Conservation (phyloP, 2,888 invertebrate genomes). For the Cantharis rufa region DNA sequence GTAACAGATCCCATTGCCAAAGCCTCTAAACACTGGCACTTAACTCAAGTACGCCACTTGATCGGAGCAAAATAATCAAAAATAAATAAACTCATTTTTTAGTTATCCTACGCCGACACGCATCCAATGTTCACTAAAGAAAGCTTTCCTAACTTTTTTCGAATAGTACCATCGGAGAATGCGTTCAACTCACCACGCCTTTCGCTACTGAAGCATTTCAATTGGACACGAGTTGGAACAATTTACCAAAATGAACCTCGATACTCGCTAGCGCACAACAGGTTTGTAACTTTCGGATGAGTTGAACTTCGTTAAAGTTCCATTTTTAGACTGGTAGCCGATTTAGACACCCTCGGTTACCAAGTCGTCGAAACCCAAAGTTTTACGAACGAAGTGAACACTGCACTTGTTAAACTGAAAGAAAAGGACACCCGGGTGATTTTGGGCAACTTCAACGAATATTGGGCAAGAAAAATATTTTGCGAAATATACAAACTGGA, state of each 20-base stretch:
- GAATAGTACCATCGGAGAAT: slow-evolving; percentile 95
- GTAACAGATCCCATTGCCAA: slow-evolving; percentile 97
- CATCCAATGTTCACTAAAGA: slow-evolving; percentile 95
- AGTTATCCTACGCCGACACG: slow-evolving; percentile 96
- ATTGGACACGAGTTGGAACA: slow-evolving; percentile 97
- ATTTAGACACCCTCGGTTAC: slow-evolving; percentile 79
- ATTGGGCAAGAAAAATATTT: slow-evolving; percentile 87
- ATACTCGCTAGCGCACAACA: slow-evolving; percentile 72
- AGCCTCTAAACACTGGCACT: slow-evolving; percentile 95
- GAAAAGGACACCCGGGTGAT: slow-evolving; percentile 94
- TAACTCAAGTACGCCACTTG: slow-evolving; percentile 75
- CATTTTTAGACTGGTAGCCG: slow-evolving; percentile 70
- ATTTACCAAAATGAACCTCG: slow-evolving; percentile 95
- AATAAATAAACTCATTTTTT: slow-evolving; percentile 35
- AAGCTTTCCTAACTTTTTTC: slow-evolving; percentile 94
- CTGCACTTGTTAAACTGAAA: slow-evolving; percentile 78
- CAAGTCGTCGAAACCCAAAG: slow-evolving; percentile 88
- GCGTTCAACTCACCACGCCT: slow-evolving; percentile 93
- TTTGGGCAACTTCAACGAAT: slow-evolving; percentile 88
- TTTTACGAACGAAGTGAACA: slow-evolving; percentile 85
- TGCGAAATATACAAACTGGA: slow-evolving; percentile 85
- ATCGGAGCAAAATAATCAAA: not conserved
- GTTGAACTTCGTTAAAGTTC: not conserved
- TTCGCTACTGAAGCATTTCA: slow-evolving; percentile 85
- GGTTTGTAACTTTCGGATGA: slow-evolving; percentile 59